Evolutionary conservation across 2,113 vertebrate genomes (phyloP).

Genomic region (Cyanistes caeruleus): DNA sequence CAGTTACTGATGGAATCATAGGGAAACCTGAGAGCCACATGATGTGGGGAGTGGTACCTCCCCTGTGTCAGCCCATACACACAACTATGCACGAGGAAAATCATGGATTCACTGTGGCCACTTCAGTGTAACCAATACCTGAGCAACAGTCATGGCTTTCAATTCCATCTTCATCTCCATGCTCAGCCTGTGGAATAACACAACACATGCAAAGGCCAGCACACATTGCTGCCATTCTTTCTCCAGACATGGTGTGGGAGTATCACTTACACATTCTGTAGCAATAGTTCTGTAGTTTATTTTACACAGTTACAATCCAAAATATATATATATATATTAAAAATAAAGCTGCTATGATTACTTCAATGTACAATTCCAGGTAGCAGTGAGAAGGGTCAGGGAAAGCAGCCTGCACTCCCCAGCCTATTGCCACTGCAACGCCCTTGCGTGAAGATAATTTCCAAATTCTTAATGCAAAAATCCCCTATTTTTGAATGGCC

Average conservation of each 20-base stretch:
- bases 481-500: neutral
- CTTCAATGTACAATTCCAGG: neutral
- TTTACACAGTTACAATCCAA: conserved; percentile 28
- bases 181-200: neutral
- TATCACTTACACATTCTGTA: neutral
- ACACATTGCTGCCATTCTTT: neutral
- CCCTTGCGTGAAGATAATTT: neutral
- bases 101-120: accelerated
- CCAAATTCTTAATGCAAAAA: neutral
- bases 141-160: neutral
- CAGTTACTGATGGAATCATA: neutral
- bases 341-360: neutral
- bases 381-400: neutral
- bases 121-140: neutral
- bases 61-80: neutral
- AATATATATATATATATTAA: neutral
- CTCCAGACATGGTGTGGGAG: accelerated
- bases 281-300: neutral
- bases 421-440: neutral
- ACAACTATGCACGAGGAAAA: neutral
- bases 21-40: neutral
- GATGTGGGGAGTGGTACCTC: too few species aligned
- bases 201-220: neutral
- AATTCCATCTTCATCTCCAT: accelerated
- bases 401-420: neutral